Evolutionary conservation across 2,888 invertebrate genomes (phyloP), one percentile per base, ranked within the genome.

Genomic region (Emesis castigata): DNA sequence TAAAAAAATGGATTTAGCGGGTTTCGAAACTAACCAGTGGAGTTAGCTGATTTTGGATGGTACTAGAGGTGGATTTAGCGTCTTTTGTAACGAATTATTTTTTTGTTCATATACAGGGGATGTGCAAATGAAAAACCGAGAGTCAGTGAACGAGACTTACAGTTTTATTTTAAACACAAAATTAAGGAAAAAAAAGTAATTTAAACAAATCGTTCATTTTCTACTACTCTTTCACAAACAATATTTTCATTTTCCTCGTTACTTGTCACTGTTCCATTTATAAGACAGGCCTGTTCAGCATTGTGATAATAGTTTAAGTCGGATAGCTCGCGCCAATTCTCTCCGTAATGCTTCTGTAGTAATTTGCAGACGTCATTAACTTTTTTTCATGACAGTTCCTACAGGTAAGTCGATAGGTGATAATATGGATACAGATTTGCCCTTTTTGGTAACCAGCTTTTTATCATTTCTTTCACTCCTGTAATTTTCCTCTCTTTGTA

Each of bases 351-450:
- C 29, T 66, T 66, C 8, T 66, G 16, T 66, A 66, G 16, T 66
- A 66, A 66, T 44, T 65, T 66, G 66, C 66, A 66, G 66, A 66
- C 66, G 16, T 39, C 66, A 66, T 66, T 66, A n/a, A 66, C 66
- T 22, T 66, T 66, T 66, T 66, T 66, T 66, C 66, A 66, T 16
- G 66, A 9, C 22, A 16, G 20, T 66, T 8, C 66, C 66, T 14
- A 68, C 26, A 68, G 66, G 44, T 68, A 48, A 18, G n/a, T 16
- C 26, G 7, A 68, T 68, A 48, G 66, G 66, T 48, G 48, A n/a
- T n/a, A 68, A 9, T 6, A 22, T 68, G 18, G 22, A 48, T 18
- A 68, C 66, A 68, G 66, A 68, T 68, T 68, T 68, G 11, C 66
- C 66, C 18, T 68, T 68, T 18, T 39, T 65, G 39, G 65, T 34